Percentiles rank a stretch among this genome's conserved stretches.
These are phyloP conservation scores for Megamerina dolium DNA, from an alignment of 2,888 invertebrate genomes.

Conservation along the genomic window DNA sequence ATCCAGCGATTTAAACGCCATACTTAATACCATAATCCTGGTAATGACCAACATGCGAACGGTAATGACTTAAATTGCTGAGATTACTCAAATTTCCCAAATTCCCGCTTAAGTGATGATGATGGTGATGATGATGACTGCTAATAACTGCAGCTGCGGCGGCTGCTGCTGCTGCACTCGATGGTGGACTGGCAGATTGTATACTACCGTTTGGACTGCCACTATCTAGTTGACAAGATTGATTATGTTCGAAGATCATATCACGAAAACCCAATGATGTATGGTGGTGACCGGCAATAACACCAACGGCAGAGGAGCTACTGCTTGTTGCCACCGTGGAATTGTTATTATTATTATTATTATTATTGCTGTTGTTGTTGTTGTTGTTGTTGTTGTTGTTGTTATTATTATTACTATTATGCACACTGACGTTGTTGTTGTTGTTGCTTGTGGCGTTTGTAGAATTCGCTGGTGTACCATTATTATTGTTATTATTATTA, in stretches of 20 bases:
- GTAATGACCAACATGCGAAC: constrained; percentile 47
- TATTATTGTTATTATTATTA: neutral
- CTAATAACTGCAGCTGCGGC: constrained; percentile 36
- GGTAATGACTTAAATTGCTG: constrained; percentile 47
- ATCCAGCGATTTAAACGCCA: constrained; percentile 40
- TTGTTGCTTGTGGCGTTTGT: constrained; percentile 22
- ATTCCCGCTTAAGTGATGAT: constrained; percentile 44
- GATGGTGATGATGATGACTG: constrained; percentile 44
- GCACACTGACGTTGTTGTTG: constrained; percentile 20
- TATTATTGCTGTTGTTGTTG: constrained; percentile 24
- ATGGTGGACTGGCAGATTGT: constrained; percentile 48
- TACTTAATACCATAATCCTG: constrained; percentile 51
- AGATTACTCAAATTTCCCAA: constrained; percentile 45
- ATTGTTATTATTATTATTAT: constrained; percentile 23
- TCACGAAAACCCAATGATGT: constrained; percentile 45
- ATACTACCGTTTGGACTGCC: constrained; percentile 49
- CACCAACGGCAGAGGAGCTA: constrained; percentile 22
- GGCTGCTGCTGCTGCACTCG: constrained; percentile 35
- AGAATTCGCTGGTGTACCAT: constrained; percentile 14
- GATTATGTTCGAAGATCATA: constrained; percentile 49
- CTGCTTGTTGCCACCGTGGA: constrained; percentile 30
- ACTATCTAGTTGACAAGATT: constrained; percentile 49
- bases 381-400: constrained; percentile 27
- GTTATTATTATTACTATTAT: constrained; percentile 25
- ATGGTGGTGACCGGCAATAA: constrained; percentile 26